Evolutionary conservation across 64 coral and sea anemone species (phyloP).

Genomic region (Montipora cactus): DNA sequence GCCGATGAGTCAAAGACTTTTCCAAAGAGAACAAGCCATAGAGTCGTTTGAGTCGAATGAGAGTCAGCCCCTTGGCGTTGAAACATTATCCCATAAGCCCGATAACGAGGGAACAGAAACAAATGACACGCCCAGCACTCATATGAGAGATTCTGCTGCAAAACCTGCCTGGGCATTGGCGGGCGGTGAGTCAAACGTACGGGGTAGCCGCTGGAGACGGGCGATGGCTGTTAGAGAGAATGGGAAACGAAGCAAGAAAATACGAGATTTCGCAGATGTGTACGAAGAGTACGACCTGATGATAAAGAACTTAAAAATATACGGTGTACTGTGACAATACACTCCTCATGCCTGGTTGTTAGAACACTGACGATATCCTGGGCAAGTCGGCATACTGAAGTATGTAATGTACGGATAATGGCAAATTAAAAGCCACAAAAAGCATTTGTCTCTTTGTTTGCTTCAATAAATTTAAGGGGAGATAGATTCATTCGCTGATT

Average conservation of each 20-base stretch:
- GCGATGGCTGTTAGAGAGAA: neutral
- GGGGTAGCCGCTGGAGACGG: neutral
- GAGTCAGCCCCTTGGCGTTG: neutral
- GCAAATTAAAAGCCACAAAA: no score
- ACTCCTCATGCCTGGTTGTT: no score
- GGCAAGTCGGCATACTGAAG: neutral
- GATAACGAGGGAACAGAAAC: neutral
- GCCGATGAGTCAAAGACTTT: neutral
- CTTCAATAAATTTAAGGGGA: no score
- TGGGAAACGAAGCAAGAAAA: neutral
- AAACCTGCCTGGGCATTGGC: neutral
- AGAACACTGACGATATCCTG: neutral
- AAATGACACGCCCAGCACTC: neutral
- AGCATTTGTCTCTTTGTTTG: no score
- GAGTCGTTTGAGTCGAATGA: neutral
- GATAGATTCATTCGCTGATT: no score
- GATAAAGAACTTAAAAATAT: neutral
- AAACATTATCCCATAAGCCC: no score
- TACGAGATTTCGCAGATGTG: neutral
- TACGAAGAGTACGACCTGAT: slow-evolving; percentile 43
- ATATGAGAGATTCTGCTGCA: neutral
- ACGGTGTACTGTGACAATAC: neutral
- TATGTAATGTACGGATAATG: no score
- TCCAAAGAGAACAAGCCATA: neutral
- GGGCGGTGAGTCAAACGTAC: neutral